Evolutionary conservation across 2,888 invertebrate species (phyloP), one percentile per base, ranked within the genome.

Genomic region (Cerceris ruficornis): DNA sequence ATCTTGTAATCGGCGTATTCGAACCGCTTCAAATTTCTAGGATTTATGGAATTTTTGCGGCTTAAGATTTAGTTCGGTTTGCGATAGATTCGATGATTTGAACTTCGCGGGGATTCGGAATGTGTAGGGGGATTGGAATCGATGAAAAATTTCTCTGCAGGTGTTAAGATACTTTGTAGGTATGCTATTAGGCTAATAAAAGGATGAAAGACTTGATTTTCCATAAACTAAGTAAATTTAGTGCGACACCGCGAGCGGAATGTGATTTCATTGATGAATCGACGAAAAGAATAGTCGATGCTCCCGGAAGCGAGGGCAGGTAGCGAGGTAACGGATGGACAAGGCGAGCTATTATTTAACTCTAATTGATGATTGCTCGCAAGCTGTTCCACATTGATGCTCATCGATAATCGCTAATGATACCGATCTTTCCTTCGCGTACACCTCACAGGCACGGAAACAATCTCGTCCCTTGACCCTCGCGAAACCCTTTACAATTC

Each of bases 381-480:
- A 49, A 72, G 61, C 65, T 80, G 86, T 81, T 84, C 80, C 81
- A 80, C 78, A 80, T 86, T 79, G 82, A 81, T 75, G 83, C 58
- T 76, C 85, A 86, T 86, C 85, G 87, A 87, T 85, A 86, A 86
- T 78, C 83, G 69, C 80, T 85, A 85, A 85, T 85, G 84, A 87
- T 81, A 76, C 73, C 69, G 61, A 79, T 78, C 75, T 70, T 75
- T 78, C 75, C 69, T 75, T 72, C 62, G 43, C 76, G 14, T 58
- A n/a, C 70, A 66, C 68, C 80, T 62, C 61, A 41, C 61, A 75
- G 71, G 84, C 73, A 77, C 66, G 58, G 69, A 55, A 46, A 68
- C 66, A 11, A 55, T 57, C 49, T 50, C 57, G 8, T 28, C 28
- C 4, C 28, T 28, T 28, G 4, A 2, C 28, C 28, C 28, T 4